A percentile compares a stretch with the other conserved stretches of the same genome.
Evolutionary conservation across 2,113 vertebrate species (phyloP).

Genomic region (Cromileptes altivelis): DNA sequence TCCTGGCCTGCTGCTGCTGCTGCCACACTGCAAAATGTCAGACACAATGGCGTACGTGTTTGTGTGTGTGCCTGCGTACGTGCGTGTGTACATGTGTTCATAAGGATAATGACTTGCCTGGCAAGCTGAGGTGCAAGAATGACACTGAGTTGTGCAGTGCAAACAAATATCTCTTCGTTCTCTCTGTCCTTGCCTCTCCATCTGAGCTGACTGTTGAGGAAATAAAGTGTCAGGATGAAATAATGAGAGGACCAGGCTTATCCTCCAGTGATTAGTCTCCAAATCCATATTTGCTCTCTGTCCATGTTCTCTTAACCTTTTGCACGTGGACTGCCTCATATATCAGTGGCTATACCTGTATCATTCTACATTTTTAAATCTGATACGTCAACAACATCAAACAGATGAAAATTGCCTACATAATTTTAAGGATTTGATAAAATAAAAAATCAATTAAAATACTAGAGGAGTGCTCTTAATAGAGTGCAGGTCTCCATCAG

Average conservation of each 20-base stretch:
- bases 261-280: conserved; percentile 25
- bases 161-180: conserved; percentile 54
- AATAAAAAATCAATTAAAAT: neutral
- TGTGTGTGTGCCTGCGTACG: neutral
- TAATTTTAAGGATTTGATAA: neutral
- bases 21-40: conserved; percentile 49
- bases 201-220: conserved; percentile 52
- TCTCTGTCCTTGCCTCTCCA: conserved; percentile 41
- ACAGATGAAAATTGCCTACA: neutral
- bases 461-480: no score
- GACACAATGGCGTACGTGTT: conserved; percentile 12
- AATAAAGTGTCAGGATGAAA: conserved; percentile 54
- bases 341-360: neutral
- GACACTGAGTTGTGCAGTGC: conserved; percentile 58
- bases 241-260: conserved; percentile 37
- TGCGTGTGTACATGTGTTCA: conserved; percentile 23
- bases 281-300: conserved; percentile 25
- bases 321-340: neutral
- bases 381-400: neutral
- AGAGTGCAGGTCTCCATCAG: no score
- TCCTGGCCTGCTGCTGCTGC: conserved; percentile 45
- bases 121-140: conserved; percentile 56
- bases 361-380: neutral
- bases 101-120: conserved; percentile 59
- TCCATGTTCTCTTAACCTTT: conserved; percentile 1